Percentiles rank a stretch among this genome's conserved stretches.
These are phyloP conservation scores for Macaria notata DNA, from an alignment of 2,888 invertebrate species.

Conservation along the genomic window DNA sequence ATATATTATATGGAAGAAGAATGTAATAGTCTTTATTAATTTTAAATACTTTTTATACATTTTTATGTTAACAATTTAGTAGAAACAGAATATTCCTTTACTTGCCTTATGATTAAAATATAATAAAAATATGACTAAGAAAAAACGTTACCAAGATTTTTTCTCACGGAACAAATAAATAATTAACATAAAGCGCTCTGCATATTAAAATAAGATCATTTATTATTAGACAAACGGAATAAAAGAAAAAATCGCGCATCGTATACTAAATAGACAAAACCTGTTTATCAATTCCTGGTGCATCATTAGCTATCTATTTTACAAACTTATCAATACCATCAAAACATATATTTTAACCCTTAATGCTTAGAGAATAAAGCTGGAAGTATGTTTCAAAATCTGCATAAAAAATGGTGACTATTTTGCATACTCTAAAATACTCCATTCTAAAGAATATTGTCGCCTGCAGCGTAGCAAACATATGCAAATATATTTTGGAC, in stretches of 20 bases:
- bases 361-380: neutral
- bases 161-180: slow-evolving; percentile 54
- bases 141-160: slow-evolving; percentile 33
- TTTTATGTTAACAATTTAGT: too few relatives aligned
- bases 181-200: slow-evolving; percentile 53
- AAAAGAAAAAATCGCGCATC: slow-evolving; percentile 51
- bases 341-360: neutral
- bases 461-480: slow-evolving; percentile 57
- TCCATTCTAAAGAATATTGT: slow-evolving; percentile 45
- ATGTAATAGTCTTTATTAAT: too few relatives aligned
- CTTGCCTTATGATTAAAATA: too few relatives aligned
- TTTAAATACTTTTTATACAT: too few relatives aligned
- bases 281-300: slow-evolving; percentile 73
- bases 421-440: slow-evolving; percentile 38
- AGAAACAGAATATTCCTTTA: too few relatives aligned
- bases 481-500: slow-evolving; percentile 59
- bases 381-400: slow-evolving; percentile 1
- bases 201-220: slow-evolving; percentile 51
- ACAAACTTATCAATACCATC: slow-evolving; percentile 1
- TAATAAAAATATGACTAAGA: neutral
- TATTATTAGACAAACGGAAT: slow-evolving; percentile 47
- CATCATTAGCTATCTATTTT: slow-evolving; percentile 54
- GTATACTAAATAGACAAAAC: slow-evolving; percentile 75
- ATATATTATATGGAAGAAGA: too few relatives aligned
- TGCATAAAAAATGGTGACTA: slow-evolving; percentile 34